Evolutionary conservation across 2,113 vertebrate species (phyloP).

Genomic region (Lonchura striata): DNA sequence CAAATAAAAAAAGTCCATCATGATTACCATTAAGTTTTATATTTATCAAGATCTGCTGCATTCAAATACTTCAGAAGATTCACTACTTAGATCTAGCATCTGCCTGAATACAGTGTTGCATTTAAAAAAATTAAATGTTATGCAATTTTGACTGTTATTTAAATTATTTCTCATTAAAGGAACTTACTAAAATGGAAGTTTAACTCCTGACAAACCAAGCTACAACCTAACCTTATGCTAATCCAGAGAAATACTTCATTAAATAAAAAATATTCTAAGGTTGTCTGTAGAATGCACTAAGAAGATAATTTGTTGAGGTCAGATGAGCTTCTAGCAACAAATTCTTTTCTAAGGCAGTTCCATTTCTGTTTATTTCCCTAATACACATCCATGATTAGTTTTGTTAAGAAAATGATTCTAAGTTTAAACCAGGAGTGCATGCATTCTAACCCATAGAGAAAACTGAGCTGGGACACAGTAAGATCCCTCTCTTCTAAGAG

Average conservation of each 20-base stretch:
- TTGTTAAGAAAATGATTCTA: not conserved
- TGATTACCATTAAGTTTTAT: constrained; percentile 11
- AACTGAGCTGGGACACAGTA: not conserved
- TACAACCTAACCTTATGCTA: not conserved
- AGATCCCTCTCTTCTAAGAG: not conserved
- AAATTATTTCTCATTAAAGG: constrained; percentile 16
- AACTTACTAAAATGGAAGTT: constrained; percentile 25
- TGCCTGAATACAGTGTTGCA: not conserved
- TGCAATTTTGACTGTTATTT: constrained; percentile 45
- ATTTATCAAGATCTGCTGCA: constrained; percentile 41
- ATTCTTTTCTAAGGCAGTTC: not conserved
- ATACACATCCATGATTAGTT: not conserved
- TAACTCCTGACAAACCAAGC: constrained; percentile 30
- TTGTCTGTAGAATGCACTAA: not conserved
- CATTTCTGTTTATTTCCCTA: not conserved
- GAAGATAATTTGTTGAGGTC: not conserved
- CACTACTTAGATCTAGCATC: not conserved
- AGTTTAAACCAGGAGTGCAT: not conserved
- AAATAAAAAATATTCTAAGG: not conserved
- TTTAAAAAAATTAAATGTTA: not conserved
- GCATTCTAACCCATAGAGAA: not conserved
- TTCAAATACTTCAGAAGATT: constrained; percentile 50
- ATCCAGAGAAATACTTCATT: not conserved
- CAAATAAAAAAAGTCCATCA: not conserved
- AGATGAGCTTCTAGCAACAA: not conserved